Evolutionary conservation across 2,113 vertebrate species (phyloP), one percentile per base, ranked within the genome.

Genomic region (Macaca fascicularis): DNA sequence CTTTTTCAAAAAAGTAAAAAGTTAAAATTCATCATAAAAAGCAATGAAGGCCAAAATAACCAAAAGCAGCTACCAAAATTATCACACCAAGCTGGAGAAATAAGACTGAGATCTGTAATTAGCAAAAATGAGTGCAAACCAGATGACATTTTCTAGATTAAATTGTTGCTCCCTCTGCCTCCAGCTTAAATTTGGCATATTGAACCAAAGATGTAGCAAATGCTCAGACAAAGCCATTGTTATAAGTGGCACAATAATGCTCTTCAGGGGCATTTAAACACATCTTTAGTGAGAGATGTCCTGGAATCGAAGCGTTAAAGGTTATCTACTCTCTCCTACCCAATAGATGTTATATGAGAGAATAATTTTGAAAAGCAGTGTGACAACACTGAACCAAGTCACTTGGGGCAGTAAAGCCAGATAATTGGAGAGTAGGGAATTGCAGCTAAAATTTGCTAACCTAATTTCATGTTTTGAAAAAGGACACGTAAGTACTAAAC

Each of bases 371-470:
- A 83, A 91, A 87, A 83, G 43, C 14, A 45, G 6, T 12, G 64
- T 74, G 48, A 55, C 80, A 78, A 45, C 87, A 84, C 92, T 55
- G 61, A 93, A 52, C 69, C 67, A 12, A 80, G 69, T 94, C 96
- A 72, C 92, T 67, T 35, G 61, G 86, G 89, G 50, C 52, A 75
- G 86, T 94, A 83, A 95, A 93, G 90, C 74, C 43, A 93, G 95
- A 92, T 95, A 97, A 96, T 84, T 94, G 80, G 75, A 95, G 79
- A 94, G 48, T 50, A 93, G 92, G 90, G 95, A 92, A 81, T 81
- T 97, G 83, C 43, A 81, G 76, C 87, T 86, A 84, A 90, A 87
- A 95, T 88, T 94, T 93, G 78, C 89, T 96, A 97, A 98, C 97
- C 96, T 97, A 97, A 97, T 96, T 98, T 97, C 38, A 70, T 75